Percentiles rank a stretch among this genome's conserved stretches.
Conservation (phyloP, 2,113 vertebrate species). For the Theristicus caerulescens region DNA sequence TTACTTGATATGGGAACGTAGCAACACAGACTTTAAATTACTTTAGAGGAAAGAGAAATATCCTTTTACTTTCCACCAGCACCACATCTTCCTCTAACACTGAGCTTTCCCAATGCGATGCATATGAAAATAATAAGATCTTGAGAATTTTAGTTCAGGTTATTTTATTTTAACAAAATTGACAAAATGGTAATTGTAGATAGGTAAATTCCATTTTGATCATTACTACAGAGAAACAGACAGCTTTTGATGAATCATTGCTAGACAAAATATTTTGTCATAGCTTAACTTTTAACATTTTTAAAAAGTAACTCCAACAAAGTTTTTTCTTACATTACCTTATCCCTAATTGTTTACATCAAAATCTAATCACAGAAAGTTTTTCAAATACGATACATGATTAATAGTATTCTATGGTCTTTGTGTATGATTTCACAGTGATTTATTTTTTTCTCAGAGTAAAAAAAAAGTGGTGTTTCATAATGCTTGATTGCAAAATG, state of each 20-base stretch:
- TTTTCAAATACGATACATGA: neutral
- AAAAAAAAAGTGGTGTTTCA: neutral
- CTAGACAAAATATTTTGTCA: neutral
- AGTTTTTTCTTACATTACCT: neutral
- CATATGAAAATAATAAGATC: neutral
- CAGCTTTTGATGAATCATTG: neutral
- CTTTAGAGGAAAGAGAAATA: neutral
- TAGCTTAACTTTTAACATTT: neutral
- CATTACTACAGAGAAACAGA: neutral
- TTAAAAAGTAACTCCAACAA: neutral
- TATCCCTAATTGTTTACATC: neutral
- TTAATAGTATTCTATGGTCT: neutral
- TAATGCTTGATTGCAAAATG: conserved; percentile 30
- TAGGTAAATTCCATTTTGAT: neutral
- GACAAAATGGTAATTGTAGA: neutral
- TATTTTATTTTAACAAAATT: neutral
- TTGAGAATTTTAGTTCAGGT: neutral
- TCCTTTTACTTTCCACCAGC: neutral
- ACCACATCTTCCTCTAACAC: neutral
- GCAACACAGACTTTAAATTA: neutral
- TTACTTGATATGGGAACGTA: neutral
- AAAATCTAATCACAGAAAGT: neutral
- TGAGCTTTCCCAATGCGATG: neutral
- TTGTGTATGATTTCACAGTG: neutral
- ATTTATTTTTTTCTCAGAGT: neutral